Conservation (phyloP, 2,797 vertebrate species). For the Chelon labrosus region DNA sequence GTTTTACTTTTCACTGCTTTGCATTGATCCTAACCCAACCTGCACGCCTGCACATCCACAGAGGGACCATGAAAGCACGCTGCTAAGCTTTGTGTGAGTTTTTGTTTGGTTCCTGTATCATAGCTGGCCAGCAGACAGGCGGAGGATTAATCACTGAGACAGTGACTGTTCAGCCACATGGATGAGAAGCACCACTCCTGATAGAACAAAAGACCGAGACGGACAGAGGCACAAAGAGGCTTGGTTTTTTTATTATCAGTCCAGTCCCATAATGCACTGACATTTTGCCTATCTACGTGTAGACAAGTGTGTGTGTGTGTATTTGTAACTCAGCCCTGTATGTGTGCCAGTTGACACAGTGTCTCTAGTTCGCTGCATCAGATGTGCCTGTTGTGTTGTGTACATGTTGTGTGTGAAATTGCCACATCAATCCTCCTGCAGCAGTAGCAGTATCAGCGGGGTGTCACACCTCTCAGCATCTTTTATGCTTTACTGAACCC, state of each 20-base stretch:
- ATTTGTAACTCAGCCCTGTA: constrained; percentile 19
- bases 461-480: constrained; percentile 64
- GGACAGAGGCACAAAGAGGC: constrained; percentile 35
- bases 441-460: constrained; percentile 53
- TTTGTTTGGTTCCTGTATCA: constrained; percentile 69
- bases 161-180: constrained; percentile 30
- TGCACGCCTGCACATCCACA: constrained; percentile 37
- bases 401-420: constrained; percentile 37
- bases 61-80: constrained; percentile 12
- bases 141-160: constrained; percentile 61
- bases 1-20: constrained; percentile 29
- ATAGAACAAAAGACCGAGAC: constrained; percentile 56
- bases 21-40: constrained; percentile 21
- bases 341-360: constrained; percentile 22
- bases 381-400: constrained; percentile 4
- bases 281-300: constrained; percentile 49
- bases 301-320: constrained; percentile 13
- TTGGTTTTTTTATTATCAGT: constrained; percentile 45
- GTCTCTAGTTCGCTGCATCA: constrained; percentile 33
- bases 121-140: constrained; percentile 59
- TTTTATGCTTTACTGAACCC: constrained; percentile 70
- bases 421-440: constrained; percentile 67
- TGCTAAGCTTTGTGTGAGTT: constrained; percentile 44
- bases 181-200: constrained; percentile 25
- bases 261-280: constrained; percentile 16